phyloP scores from a whole-genome alignment of 2,797 vertebrate genomes.

The Podargus strigoides region DNA sequence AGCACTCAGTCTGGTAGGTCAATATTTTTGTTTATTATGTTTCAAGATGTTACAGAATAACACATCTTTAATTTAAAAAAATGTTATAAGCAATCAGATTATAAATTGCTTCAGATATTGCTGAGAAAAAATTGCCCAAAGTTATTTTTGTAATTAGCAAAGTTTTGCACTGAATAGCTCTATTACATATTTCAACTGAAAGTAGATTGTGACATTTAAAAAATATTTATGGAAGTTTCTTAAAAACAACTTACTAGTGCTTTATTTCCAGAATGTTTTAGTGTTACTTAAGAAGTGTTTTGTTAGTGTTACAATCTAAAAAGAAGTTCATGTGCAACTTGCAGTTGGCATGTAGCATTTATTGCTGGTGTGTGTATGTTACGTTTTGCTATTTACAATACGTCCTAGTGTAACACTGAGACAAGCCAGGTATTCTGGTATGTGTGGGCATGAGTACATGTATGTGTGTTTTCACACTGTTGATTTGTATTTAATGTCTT shows the following conservation, averaged over 20 bases:
- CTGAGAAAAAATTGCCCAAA: conserved; percentile 38
- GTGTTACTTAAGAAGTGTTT: neutral
- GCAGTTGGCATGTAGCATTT: neutral
- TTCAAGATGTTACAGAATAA: conserved; percentile 25
- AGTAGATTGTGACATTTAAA: conserved; percentile 19
- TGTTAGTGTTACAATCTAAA: neutral
- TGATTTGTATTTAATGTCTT: neutral
- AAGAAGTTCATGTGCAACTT: neutral
- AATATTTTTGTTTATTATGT: conserved; percentile 16
- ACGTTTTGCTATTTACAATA: neutral
- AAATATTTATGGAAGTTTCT: neutral
- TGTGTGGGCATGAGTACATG: neutral
- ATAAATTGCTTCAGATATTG: conserved; percentile 44
- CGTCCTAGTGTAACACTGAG: neutral
- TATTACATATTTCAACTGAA: conserved; percentile 35
- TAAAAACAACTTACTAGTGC: neutral
- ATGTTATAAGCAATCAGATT: conserved; percentile 30
- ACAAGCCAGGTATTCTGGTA: neutral
- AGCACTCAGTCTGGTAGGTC: neutral
- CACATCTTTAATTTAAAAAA: conserved; percentile 20
- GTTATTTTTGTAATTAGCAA: conserved; percentile 51
- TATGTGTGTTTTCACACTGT: neutral
- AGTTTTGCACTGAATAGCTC: conserved; percentile 38
- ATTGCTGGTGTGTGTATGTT: neutral
- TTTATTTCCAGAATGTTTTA: neutral